These are phyloP conservation scores for Listronotus oregonensis DNA, from an alignment of 1,140 invertebrate genomes.

Conservation along the genomic window DNA sequence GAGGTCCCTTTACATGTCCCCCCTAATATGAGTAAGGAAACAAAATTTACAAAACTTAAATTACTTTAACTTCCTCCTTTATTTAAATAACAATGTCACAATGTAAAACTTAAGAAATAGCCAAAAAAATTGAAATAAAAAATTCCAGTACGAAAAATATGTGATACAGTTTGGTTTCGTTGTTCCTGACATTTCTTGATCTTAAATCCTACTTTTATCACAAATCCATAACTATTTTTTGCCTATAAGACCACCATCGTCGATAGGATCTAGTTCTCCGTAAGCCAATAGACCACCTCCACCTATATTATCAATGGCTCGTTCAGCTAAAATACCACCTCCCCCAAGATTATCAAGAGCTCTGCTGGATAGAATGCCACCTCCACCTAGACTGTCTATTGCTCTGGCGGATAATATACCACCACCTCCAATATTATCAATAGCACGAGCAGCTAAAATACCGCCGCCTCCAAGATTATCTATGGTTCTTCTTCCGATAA, in stretches of 20 bases:
- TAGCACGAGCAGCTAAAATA: constrained; percentile 14
- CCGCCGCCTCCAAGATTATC: constrained; percentile 31
- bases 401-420: constrained; percentile 8
- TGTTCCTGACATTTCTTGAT: too few relatives aligned
- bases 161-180: too few relatives aligned
- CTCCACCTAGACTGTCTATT: constrained; percentile 30
- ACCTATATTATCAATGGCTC: constrained; percentile 17
- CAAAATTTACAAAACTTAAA: too few relatives aligned
- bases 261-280: constrained; percentile 1
- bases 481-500: constrained; percentile 17
- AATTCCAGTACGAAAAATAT: too few relatives aligned
- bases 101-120: too few relatives aligned
- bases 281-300: constrained; percentile 18
- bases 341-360: constrained; percentile 30
- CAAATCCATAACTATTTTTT: constrained; percentile 3
- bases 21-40: too few relatives aligned
- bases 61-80: too few relatives aligned
- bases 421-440: constrained; percentile 21
- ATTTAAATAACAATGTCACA: too few relatives aligned
- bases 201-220: too few relatives aligned
- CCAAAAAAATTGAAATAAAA: too few relatives aligned
- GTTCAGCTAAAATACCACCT: constrained; percentile 23
- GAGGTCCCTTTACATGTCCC: too few relatives aligned
- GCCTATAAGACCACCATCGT: not conserved
- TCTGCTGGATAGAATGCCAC: constrained; percentile 21